Evolutionary conservation across 64 coral and sea anemone species (phyloP).

Genomic region (Montipora cactus): DNA sequence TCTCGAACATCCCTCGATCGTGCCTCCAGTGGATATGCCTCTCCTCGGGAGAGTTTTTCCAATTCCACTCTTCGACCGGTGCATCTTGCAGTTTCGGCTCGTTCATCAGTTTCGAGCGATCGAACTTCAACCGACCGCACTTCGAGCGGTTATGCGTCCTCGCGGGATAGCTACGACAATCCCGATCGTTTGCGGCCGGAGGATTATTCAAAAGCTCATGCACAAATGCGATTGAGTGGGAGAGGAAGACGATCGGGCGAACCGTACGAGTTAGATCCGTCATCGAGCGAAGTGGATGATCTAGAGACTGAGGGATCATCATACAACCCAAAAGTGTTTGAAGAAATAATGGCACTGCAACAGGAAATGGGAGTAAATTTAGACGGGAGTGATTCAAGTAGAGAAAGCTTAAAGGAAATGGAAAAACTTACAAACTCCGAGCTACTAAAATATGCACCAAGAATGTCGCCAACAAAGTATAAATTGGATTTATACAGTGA

Average conservation of each 20-base stretch:
- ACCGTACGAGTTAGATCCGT: constrained; percentile 88
- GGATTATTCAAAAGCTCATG: constrained; percentile 29
- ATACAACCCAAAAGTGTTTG: constrained; percentile 79
- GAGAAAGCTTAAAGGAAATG: constrained; percentile 61
- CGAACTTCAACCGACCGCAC: constrained; percentile 77
- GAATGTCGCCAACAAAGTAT: constrained; percentile 69
- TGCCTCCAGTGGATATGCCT: constrained; percentile 48
- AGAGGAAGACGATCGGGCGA: constrained; percentile 55
- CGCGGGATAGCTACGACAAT: constrained; percentile 78
- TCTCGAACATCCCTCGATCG: constrained; percentile 67
- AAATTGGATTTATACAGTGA: constrained; percentile 75
- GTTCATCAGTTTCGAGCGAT: constrained; percentile 66
- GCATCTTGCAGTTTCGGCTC: constrained; percentile 15
- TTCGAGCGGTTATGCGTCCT: constrained; percentile 53
- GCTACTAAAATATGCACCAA: constrained; percentile 38
- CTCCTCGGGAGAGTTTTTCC: constrained; percentile 69
- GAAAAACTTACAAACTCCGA: constrained; percentile 72
- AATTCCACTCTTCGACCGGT: not conserved
- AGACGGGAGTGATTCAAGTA: constrained; percentile 82
- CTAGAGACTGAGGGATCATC: constrained; percentile 72
- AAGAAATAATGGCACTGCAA: constrained; percentile 77
- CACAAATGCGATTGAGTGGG: constrained; percentile 27
- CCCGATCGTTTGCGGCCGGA: not conserved
- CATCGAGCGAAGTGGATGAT: constrained; percentile 61
- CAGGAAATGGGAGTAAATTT: constrained; percentile 84